These are phyloP conservation scores for Trichomycterus rosablanca DNA, from an alignment of 2,113 vertebrate species.

Conservation along the genomic window DNA sequence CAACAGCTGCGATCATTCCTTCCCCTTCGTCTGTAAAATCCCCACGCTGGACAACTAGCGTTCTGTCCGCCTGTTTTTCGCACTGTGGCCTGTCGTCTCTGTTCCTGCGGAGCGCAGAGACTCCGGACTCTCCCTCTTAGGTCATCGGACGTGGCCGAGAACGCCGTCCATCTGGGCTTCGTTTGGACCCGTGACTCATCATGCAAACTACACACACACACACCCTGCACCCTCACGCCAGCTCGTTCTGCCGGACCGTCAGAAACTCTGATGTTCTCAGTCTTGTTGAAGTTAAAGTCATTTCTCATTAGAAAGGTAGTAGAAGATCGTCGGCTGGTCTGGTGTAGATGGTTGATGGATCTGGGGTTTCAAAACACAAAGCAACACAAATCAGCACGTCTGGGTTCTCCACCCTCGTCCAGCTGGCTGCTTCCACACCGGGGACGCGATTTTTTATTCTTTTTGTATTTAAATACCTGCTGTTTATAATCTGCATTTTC, in stretches of 20 bases:
- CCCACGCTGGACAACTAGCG: constrained; percentile 57
- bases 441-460: background rate
- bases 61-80: background rate
- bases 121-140: background rate
- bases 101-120: background rate
- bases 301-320: no score
- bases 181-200: constrained; percentile 28
- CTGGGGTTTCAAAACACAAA: no score
- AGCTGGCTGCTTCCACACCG: background rate
- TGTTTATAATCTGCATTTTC: background rate
- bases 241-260: background rate
- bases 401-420: constrained; percentile 8
- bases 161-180: constrained; percentile 25
- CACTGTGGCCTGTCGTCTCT: background rate
- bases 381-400: no score
- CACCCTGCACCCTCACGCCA: background rate
- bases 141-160: background rate
- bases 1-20: constrained; percentile 69
- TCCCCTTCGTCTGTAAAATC: constrained; percentile 80
- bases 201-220: constrained; percentile 1
- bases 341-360: no score
- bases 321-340: background rate
- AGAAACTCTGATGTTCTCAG: no score
- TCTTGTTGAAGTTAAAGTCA: no score
- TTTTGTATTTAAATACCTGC: background rate